These are phyloP conservation scores for Zygothrica quintamaculata DNA, from an alignment of 2,888 invertebrate genomes.

Conservation along the genomic window DNA sequence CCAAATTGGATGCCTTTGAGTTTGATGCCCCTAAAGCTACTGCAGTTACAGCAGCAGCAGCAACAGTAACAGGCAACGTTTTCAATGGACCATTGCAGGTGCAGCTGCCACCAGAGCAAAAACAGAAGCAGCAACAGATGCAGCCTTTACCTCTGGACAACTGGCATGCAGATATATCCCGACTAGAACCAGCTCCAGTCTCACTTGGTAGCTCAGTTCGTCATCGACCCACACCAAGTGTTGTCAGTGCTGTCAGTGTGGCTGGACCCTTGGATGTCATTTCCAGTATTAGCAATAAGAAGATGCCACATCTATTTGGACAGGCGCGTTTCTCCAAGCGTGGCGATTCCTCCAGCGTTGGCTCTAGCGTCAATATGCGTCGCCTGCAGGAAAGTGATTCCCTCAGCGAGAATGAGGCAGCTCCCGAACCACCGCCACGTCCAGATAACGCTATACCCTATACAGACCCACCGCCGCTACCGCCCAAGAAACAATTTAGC, in stretches of 20 bases:
- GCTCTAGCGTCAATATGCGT: conserved; percentile 84
- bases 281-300: conserved; percentile 84
- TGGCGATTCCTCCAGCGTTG: conserved; percentile 64
- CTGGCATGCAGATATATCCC: conserved; percentile 65
- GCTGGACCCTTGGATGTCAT: conserved; percentile 84
- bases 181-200: conserved; percentile 62
- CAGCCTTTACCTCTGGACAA: conserved; percentile 38
- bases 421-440: conserved; percentile 84
- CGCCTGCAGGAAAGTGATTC: conserved; percentile 85
- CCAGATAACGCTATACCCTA: conserved; percentile 84
- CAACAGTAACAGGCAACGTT: conserved; percentile 66
- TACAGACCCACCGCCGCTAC: conserved; percentile 89
- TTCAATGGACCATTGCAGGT: conserved; percentile 89
- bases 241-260: conserved; percentile 52
- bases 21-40: conserved; percentile 78
- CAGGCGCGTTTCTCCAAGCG: conserved; percentile 84
- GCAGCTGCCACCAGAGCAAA: conserved; percentile 88
- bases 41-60: conserved; percentile 63
- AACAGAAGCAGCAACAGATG: conserved; percentile 45
- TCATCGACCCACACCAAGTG: conserved; percentile 71
- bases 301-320: conserved; percentile 85
- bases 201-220: conserved; percentile 61
- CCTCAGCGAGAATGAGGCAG: conserved; percentile 84
- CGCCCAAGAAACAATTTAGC: conserved; percentile 89
- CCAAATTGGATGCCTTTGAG: conserved; percentile 84